Evolutionary conservation across 2,888 invertebrate genomes (phyloP).

Genomic region (Eugnorisma glareosa): DNA sequence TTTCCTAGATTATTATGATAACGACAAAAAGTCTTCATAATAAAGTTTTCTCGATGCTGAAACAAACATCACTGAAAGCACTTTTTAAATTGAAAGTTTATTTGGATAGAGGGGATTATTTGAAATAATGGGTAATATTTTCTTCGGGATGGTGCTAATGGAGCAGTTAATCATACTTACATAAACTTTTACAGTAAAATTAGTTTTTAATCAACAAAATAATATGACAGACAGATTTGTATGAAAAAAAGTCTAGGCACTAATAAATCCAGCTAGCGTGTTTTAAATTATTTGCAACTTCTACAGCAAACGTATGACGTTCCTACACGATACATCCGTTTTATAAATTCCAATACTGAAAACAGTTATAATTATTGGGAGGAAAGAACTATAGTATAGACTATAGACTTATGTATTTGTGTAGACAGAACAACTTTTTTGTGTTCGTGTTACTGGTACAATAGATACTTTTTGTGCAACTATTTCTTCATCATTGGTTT

Average conservation of each 20-base stretch:
- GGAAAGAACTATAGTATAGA: too few species aligned
- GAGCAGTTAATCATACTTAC: not conserved
- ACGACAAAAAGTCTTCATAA: not conserved
- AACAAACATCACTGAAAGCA: not conserved
- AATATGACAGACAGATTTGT: not conserved
- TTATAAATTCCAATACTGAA: not conserved
- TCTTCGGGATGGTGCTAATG: not conserved
- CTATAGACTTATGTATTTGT: too few species aligned
- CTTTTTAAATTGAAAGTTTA: too few species aligned
- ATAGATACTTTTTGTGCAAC: not conserved
- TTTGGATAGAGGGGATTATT: too few species aligned
- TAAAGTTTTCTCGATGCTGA: not conserved
- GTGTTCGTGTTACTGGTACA: too few species aligned
- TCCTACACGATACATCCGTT: not conserved
- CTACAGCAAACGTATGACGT: too few species aligned
- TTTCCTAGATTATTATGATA: not conserved
- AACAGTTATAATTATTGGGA: not conserved
- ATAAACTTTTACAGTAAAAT: not conserved
- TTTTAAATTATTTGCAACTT: not conserved
- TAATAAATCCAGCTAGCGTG: not conserved
- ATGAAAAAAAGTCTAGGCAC: not conserved
- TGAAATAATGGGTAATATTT: too few species aligned
- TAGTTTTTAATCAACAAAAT: not conserved
- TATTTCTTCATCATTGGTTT: not conserved
- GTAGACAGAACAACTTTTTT: too few species aligned